These are phyloP conservation scores for Rhinichthys klamathensis DNA, from an alignment of 2,113 vertebrate genomes.

Conservation along the genomic window DNA sequence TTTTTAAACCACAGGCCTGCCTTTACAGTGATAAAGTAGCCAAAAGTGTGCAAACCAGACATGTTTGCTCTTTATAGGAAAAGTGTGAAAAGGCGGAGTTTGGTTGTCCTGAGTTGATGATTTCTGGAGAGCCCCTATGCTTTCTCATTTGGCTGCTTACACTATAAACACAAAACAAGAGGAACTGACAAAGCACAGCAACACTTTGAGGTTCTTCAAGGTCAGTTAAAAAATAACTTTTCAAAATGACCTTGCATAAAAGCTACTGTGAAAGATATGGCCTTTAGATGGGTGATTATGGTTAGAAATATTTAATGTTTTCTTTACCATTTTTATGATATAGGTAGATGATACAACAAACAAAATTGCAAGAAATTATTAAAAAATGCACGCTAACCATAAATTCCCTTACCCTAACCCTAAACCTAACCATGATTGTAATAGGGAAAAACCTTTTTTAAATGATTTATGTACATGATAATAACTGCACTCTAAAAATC, in stretches of 20 bases:
- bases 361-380: no score
- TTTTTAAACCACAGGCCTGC: background rate
- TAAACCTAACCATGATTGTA: no score
- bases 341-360: background rate
- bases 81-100: conserved; percentile 44
- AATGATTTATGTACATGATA: no score
- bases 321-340: background rate
- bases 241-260: background rate
- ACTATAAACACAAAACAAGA: conserved; percentile 67
- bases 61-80: conserved; percentile 59
- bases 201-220: conserved; percentile 62
- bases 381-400: no score
- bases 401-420: no score
- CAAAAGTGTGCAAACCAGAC: background rate
- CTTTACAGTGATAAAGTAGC: background rate
- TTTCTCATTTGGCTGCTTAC: conserved; percentile 65
- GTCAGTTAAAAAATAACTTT: background rate
- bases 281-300: background rate
- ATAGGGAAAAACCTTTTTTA: no score
- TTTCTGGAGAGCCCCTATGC: conserved; percentile 42
- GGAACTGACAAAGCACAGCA: conserved; percentile 55
- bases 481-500: no score
- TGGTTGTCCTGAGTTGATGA: conserved; percentile 42
- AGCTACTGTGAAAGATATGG: background rate
- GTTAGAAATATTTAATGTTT: background rate